Evolutionary conservation across 2,888 invertebrate genomes (phyloP), one percentile per base, ranked within the genome.

Genomic region (Tridacna crocea): DNA sequence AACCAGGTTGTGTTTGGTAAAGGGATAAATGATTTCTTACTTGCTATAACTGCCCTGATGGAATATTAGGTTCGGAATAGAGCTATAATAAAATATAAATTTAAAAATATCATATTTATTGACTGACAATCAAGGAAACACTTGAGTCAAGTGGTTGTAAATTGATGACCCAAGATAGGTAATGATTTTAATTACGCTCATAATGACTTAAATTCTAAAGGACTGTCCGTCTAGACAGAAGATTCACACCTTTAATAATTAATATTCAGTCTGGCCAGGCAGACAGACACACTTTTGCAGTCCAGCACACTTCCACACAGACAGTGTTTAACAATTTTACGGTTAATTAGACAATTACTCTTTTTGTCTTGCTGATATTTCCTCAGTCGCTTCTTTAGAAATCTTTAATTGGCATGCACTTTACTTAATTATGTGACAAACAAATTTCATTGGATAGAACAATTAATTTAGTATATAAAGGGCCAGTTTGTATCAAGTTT

Each of bases 281-380:
- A 70, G 75, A 75, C 76, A 66, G 76, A 55, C 79, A 82, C 76
- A 77, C 77, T 81, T 77, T 26, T 60, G 36, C 60, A 24, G 70
- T 36, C 15, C n/a, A 48, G 27, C 63, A 76, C 73, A 82, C 78
- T 75, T 68, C 48, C 70, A 70, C 3, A 2, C 19, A 70, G 70
- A 70, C 47, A 70, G 22, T 47, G 11, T 22, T 8, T 2, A 47
- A 47, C n/a, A 46, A 6, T 19, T 66, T 15, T 13, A 13, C 19
- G 6, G 8, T 27, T 46, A n/a, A 60, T 46, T 36, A 47, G 46
- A 61, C 46, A 15, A 58, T 36, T n/a, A 60, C 2, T 19, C 61
- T 22, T 46, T 22, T 74, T 79, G 58, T 75, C 36, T 76, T 36
- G 58, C 55, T 61, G 74, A 77, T 68, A 55, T 60, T 70, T 55